These are phyloP conservation scores for Hyalella azteca DNA, from an alignment of 2,888 invertebrate genomes.

Conservation along the genomic window DNA sequence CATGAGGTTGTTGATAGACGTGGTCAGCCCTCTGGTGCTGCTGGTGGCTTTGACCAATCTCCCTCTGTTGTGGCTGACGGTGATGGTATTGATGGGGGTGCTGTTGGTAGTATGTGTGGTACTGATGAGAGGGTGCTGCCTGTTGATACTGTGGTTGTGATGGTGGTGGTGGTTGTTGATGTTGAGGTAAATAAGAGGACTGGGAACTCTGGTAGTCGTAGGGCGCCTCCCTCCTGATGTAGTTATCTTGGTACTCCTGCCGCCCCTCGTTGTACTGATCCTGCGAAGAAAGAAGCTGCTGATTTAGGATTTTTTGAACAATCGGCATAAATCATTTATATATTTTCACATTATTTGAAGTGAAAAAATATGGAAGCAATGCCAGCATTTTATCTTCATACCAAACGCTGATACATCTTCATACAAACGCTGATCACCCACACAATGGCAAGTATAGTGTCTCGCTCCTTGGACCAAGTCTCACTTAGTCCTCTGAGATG, in stretches of 20 bases:
- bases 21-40: slow-evolving; percentile 23
- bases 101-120: background rate
- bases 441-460: no score
- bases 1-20: slow-evolving; percentile 4
- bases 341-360: no score
- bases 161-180: background rate
- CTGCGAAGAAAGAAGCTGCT: background rate
- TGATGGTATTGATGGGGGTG: slow-evolving; percentile 27
- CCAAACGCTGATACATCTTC: no score
- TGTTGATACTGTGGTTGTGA: background rate
- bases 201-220: background rate
- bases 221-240: background rate
- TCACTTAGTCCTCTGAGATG: no score
- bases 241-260: slow-evolving; percentile 14
- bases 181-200: background rate
- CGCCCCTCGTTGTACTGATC: background rate
- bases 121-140: background rate
- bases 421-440: no score
- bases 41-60: background rate
- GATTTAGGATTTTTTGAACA: no score
- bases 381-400: no score
- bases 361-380: no score
- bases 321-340: no score
- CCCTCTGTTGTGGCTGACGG: background rate
- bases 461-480: no score